Percentiles rank a stretch among this genome's conserved stretches.
Conservation (phyloP, 2,888 invertebrate genomes). For the Apodemia zela region DNA sequence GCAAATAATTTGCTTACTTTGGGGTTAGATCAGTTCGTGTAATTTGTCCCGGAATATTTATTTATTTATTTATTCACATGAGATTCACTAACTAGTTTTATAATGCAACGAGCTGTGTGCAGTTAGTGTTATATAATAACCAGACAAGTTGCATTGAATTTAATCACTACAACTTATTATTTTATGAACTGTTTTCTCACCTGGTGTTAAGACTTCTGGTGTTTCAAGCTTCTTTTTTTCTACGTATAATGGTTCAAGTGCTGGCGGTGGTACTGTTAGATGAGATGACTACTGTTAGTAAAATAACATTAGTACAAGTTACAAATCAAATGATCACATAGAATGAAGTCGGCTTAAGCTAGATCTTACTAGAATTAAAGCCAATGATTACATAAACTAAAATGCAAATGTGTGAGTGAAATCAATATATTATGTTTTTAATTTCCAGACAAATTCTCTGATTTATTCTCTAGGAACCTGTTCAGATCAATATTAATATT, state of each 20-base stretch:
- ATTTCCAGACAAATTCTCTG: too few species aligned
- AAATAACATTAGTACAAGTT: constrained; percentile 6
- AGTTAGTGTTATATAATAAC: too few species aligned
- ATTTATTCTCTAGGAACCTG: too few species aligned
- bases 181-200: constrained; percentile 35
- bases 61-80: too few species aligned
- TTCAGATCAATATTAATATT: too few species aligned
- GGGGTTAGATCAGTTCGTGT: too few species aligned
- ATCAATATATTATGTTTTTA: background rate
- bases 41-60: too few species aligned
- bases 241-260: constrained; percentile 59
- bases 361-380: background rate
- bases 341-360: background rate
- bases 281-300: constrained; percentile 27
- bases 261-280: constrained; percentile 59
- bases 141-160: too few species aligned
- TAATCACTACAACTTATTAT: too few species aligned
- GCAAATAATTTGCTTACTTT: too few species aligned
- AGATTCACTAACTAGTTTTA: too few species aligned
- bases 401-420: background rate
- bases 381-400: background rate
- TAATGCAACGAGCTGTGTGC: too few species aligned
- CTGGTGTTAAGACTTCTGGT: constrained; percentile 51
- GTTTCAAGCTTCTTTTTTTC: constrained; percentile 50
- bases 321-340: background rate